Evolutionary conservation across 2,888 invertebrate genomes (phyloP), one percentile per base, ranked within the genome.

Genomic region (Melipona bicolor): DNA sequence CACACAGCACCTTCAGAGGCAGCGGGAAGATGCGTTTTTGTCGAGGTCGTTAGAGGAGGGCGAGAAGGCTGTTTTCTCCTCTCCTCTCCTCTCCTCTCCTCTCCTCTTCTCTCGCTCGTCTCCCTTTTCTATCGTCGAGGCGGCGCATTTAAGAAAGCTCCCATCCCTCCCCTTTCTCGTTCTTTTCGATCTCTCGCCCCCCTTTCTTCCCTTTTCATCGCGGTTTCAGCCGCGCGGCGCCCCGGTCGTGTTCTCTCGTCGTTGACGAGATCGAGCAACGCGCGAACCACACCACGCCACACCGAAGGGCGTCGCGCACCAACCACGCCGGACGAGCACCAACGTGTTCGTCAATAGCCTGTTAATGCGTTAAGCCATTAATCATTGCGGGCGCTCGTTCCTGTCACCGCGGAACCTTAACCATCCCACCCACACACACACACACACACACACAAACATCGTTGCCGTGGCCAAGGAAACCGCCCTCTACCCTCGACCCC

Each of bases 301-400:
- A 83, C 52, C 70, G 77, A 69, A 81, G 77, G 82, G 87, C 82
- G 87, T 61, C 36, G 36, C 15, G 27, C 24, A 54, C 85, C 81
- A 70, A 36, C 32, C 17, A 76, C 87, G 87, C 89, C 43, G 92
- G 91, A 92, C 91, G 92, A 91, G 92, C 91, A 36, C 36, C 36
- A 93, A 93, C 92, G 92, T 93, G 94, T 94, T 94, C 94, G 94
- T 95, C 95, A 95, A 95, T 95, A 94, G 94, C 91, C 93, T 92
- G 95, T 94, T 95, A 95, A 95, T 95, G 95, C 94, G 91, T 94
- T 94, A 93, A 94, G 94, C 94, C 94, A 95, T 95, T 95, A 95
- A 95, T 95, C 95, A 95, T 95, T 94, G 93, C 92, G 91, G 88
- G 90, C 91, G 92, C 83, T 90, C 91, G 91, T 86, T 92, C 89